Base-by-base conservation (phyloP, 2,797 vertebrate genomes). In the Fistularia tabacaria region DNA sequence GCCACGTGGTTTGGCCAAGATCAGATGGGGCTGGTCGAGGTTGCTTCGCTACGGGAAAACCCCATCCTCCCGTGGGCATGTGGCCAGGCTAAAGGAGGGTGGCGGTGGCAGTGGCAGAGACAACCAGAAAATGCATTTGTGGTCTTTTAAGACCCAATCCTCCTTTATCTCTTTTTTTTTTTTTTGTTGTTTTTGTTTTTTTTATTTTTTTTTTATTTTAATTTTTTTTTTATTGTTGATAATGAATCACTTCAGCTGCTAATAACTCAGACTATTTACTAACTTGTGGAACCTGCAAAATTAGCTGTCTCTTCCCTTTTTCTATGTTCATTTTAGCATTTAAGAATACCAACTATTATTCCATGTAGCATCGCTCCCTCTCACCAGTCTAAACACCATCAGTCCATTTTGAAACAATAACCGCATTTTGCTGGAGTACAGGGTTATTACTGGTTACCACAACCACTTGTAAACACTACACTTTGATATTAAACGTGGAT, bases 171-270 rank as follows among this genome's bases (percentile, higher is more conserved):
- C 14, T 36, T 9, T 9, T 37, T 36, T n/a, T 44, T n/a, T 37
- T 13, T 6, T 14, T 38, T 51, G n/a, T 63, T 73, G 64, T 69
- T 70, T 57, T 43, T 62, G 60, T 62, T 14, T 76, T 41, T 72
- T 60, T 64, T 58, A 45, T 47, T 50, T 6, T 64, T 36, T 66
- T 54, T 72, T 63, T 73, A 66, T 69, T 70, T 57, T 43, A 62
- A 62, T 62, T 14, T 76, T 41, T 72, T 66, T 69, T 73, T 52
- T 64, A 63, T 72, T 44, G 62, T 84, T 72, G 71, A 80, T 89
- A 86, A 81, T 71, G 71, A n/a, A 85, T 71, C 60, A 84, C 76
- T 89, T 88, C 85, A 88, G 91, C 90, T 92, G 91, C 91, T 92
- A 91, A 87, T 88, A 86, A 89, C 81, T 88, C 69, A 73, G 71